These are phyloP conservation scores for Cladorhizidae sp. DNA, from an alignment of 37 sponge, comb jelly and placozoan genomes.

Conservation along the genomic window DNA sequence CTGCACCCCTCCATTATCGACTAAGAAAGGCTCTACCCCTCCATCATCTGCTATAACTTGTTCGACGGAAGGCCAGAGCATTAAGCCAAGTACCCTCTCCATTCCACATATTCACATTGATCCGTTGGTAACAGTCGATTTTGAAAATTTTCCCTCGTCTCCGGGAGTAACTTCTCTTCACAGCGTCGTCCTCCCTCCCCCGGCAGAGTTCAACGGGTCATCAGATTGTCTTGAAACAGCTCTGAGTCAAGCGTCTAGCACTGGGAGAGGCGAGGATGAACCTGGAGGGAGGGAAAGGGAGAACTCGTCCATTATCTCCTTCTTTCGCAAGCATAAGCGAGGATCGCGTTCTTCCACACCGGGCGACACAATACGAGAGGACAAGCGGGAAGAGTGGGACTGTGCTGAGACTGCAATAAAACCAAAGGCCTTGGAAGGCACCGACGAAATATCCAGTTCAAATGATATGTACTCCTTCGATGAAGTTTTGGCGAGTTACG, in stretches of 20 bases:
- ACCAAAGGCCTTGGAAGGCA: no score
- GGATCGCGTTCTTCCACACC: not conserved
- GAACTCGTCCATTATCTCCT: not conserved
- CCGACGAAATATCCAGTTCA: slow-evolving; percentile 11
- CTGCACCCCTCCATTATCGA: no score
- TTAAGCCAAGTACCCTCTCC: slow-evolving; percentile 10
- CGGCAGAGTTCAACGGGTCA: slow-evolving; percentile 5
- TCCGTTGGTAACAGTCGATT: not conserved
- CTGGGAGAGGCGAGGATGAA: no score
- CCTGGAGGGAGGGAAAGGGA: no score
- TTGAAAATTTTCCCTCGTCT: not conserved
- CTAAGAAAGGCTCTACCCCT: no score
- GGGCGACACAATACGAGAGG: not conserved
- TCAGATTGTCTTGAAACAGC: not conserved
- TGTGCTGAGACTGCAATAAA: no score
- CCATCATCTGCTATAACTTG: slow-evolving; percentile 20
- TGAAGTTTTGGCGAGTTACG: slow-evolving; percentile 27
- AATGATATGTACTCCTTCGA: slow-evolving; percentile 19
- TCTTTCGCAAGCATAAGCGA: not conserved
- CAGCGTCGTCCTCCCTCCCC: slow-evolving; percentile 15
- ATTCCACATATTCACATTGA: not conserved
- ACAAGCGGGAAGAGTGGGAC: no score
- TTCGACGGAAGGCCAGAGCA: not conserved
- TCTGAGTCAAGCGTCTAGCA: no score
- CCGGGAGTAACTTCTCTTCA: not conserved